A percentile compares a stretch with the other conserved stretches of the same genome.
Evolutionary conservation across 2,797 vertebrate genomes (phyloP).

Genomic region (Xiphophorus birchmanni): DNA sequence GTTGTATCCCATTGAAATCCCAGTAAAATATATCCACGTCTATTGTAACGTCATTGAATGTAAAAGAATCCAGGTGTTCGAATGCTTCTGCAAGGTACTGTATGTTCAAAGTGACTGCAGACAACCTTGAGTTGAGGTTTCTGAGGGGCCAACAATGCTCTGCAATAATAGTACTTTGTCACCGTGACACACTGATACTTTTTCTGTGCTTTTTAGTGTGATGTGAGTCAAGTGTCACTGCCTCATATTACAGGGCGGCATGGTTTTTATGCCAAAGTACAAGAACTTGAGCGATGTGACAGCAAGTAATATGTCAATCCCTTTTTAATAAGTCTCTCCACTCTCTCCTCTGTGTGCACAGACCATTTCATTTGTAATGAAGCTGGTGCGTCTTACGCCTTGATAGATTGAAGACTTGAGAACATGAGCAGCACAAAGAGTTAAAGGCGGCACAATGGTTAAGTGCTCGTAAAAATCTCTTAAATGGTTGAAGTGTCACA

Average conservation of each 20-base stretch:
- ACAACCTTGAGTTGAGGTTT: neutral
- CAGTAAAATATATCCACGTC: neutral
- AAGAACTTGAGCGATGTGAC: conserved; percentile 35
- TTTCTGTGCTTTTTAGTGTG: neutral
- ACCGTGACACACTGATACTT: neutral
- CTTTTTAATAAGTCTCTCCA: conserved; percentile 31
- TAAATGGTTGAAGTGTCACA: neutral
- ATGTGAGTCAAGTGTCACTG: conserved; percentile 21
- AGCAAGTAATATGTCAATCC: conserved; percentile 37
- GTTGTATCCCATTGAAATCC: neutral
- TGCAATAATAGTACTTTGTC: neutral
- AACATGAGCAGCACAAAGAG: conserved; percentile 42
- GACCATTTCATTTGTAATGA: conserved; percentile 55
- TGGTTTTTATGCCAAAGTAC: conserved; percentile 31
- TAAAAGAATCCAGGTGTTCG: neutral
- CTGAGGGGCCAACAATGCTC: neutral
- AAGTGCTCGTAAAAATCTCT: neutral
- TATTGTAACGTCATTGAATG: neutral
- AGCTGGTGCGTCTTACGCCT: conserved; percentile 29
- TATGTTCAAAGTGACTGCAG: neutral
- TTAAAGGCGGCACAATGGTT: conserved; percentile 23
- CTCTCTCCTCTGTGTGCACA: conserved; percentile 15
- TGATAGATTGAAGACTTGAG: conserved; percentile 43
- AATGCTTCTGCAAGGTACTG: neutral
- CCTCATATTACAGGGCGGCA: conserved; percentile 10